A percentile compares a stretch with the other conserved stretches of the same genome.
Conservation (phyloP, 2,113 vertebrate species). For the Rhabdomys dilectus region DNA sequence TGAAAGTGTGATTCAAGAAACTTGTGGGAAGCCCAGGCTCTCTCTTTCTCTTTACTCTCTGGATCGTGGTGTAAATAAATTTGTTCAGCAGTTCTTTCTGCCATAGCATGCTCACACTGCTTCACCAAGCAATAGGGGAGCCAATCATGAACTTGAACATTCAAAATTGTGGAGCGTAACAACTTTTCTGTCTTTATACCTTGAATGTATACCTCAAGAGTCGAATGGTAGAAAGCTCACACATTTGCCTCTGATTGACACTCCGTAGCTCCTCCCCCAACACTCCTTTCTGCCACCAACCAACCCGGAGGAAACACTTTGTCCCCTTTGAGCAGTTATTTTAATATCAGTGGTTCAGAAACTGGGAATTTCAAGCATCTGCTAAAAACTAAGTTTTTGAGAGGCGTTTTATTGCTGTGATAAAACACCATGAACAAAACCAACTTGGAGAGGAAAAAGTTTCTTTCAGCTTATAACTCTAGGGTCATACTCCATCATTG, state of each 20-base stretch:
- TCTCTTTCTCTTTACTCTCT: not conserved
- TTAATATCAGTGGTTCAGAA: not conserved
- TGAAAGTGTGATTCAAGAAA: not conserved
- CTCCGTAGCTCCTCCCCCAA: not conserved
- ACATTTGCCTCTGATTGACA: not conserved
- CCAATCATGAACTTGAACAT: not conserved
- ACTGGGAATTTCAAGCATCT: not conserved
- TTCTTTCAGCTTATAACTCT: not conserved
- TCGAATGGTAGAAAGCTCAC: not conserved
- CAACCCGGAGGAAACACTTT: constrained; percentile 8
- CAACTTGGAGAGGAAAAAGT: not conserved
- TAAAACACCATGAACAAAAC: not conserved
- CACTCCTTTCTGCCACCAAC: not conserved
- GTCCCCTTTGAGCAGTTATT: not conserved
- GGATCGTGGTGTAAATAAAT: not conserved
- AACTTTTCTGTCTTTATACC: not conserved
- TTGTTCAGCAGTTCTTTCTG: not conserved
- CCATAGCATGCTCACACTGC: not conserved
- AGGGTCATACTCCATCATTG: not conserved
- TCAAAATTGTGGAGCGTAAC: not conserved
- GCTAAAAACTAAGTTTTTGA: not conserved
- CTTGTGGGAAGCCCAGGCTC: not conserved
- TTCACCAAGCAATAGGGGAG: not conserved
- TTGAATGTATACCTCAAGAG: not conserved
- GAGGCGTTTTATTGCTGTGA: not conserved